These are phyloP conservation scores for Sardinella longiceps DNA, from an alignment of 2,797 vertebrate genomes.

Conservation along the genomic window DNA sequence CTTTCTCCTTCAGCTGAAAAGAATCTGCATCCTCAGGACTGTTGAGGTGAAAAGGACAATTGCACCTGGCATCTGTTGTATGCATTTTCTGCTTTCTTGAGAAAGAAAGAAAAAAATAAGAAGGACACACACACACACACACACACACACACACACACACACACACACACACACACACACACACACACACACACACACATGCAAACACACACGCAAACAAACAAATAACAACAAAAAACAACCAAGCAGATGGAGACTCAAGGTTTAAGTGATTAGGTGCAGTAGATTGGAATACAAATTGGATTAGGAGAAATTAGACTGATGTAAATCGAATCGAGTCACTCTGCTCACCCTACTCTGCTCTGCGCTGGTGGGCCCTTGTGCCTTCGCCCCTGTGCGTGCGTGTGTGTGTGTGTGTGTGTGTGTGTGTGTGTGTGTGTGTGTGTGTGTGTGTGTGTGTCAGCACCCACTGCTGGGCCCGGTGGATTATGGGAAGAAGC, in stretches of 20 bases:
- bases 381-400: slow-evolving; percentile 66
- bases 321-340: slow-evolving; percentile 97
- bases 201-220: slow-evolving; percentile 32
- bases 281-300: slow-evolving; percentile 99
- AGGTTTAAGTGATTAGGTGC: slow-evolving; percentile 98
- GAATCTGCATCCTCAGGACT: slow-evolving; percentile 36
- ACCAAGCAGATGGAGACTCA: slow-evolving; percentile 94
- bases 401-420: too few species aligned
- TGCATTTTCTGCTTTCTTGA: slow-evolving; percentile 73
- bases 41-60: slow-evolving; percentile 85
- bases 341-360: slow-evolving; percentile 78
- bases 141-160: slow-evolving; percentile 29
- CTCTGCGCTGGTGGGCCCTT: slow-evolving; percentile 56
- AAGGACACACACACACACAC: neutral
- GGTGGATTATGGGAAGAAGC: slow-evolving; percentile 89
- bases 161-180: slow-evolving; percentile 37
- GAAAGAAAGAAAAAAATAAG: neutral
- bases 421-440: too few species aligned
- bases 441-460: too few species aligned
- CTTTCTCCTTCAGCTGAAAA: slow-evolving; percentile 61
- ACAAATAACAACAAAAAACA: slow-evolving; percentile 38
- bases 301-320: slow-evolving; percentile 98
- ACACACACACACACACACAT: neutral
- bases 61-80: slow-evolving; percentile 89
- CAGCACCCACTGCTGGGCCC: slow-evolving; percentile 73